Base-by-base conservation (phyloP, 2,797 vertebrate species). In the Sorex maritimensis region DNA sequence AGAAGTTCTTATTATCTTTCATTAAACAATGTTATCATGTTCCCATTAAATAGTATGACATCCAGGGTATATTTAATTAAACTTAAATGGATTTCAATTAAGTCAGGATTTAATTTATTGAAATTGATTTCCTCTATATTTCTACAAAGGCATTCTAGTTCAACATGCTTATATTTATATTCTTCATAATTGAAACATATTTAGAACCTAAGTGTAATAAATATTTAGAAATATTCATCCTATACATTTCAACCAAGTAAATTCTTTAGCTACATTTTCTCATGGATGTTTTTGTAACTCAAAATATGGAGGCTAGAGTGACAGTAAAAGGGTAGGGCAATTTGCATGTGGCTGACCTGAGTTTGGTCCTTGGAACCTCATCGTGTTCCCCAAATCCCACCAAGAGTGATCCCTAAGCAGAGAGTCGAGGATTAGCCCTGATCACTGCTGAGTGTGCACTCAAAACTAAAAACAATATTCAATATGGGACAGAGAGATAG, bases 101-200 rank as follows among this genome's bases (percentile, higher is more conserved):
- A 88, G 69, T 61, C 17, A 90, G 9, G 15, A 90, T 82, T 96
- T 74, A 84, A 88, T 75, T 92, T 23, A 81, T 81, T 24, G 78
- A 44, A 30, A 73, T 69, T 88, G 85, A 72, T 73, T 88, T 86
- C 44, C 19, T 74, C 11, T 80, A 83, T 6, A 81, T 86, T 65
- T 93, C 49, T 78, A 92, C 46, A 21, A 90, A 78, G 30, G 21
- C 13, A 72, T 63, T 84, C 55, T 74, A 10, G 30, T n/a, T 84
- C 49, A 65, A 63, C 34, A 93, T 41, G 69, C 0, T 23, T 49
- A 67, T 81, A 85, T 92, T 94, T 78, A 69, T 34, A 77, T 74
- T 46, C 46, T 86, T 82, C 26, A 94, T 71, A 74, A 81, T 55
- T 90, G 44, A 95, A 85, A 69, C 1, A 65, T 46, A 44, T 79